Conservation (phyloP, 2,113 vertebrate species). For the Microcebus griseorufus region DNA sequence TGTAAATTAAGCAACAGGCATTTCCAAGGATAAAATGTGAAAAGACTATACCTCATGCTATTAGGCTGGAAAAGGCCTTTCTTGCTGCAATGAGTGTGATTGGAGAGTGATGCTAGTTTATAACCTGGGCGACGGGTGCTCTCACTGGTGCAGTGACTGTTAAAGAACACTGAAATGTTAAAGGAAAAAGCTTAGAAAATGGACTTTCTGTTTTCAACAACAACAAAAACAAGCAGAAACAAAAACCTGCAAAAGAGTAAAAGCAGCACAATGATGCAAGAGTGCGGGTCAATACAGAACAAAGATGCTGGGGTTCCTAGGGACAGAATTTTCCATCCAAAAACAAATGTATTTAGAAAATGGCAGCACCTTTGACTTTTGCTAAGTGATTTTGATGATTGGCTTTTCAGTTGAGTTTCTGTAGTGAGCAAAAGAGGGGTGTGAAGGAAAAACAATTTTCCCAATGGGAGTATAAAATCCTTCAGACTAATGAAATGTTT, state of each 20-base stretch:
- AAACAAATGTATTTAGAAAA: neutral
- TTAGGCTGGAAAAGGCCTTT: neutral
- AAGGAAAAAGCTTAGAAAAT: neutral
- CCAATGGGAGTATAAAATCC: slow-evolving; percentile 57
- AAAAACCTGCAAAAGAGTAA: neutral
- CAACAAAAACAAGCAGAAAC: neutral
- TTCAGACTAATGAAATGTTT: slow-evolving; percentile 67
- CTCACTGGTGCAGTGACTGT: neutral
- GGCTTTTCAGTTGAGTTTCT: slow-evolving; percentile 67
- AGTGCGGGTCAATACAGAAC: neutral
- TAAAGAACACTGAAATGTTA: neutral
- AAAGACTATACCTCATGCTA: neutral
- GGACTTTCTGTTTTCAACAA: neutral
- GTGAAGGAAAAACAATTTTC: slow-evolving; percentile 63
- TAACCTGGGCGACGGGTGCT: fast-evolving
- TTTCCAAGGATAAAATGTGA: neutral
- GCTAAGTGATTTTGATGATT: slow-evolving; percentile 53
- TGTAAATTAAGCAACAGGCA: neutral
- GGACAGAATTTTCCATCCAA: slow-evolving; percentile 19
- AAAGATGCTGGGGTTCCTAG: neutral
- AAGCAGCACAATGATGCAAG: neutral
- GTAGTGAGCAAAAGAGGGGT: neutral
- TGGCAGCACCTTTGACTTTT: slow-evolving; percentile 54
- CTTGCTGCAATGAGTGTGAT: neutral
- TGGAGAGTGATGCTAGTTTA: neutral